phyloP scores from a whole-genome alignment of 1,140 invertebrate species.

The Drosophila ironensis region DNA sequence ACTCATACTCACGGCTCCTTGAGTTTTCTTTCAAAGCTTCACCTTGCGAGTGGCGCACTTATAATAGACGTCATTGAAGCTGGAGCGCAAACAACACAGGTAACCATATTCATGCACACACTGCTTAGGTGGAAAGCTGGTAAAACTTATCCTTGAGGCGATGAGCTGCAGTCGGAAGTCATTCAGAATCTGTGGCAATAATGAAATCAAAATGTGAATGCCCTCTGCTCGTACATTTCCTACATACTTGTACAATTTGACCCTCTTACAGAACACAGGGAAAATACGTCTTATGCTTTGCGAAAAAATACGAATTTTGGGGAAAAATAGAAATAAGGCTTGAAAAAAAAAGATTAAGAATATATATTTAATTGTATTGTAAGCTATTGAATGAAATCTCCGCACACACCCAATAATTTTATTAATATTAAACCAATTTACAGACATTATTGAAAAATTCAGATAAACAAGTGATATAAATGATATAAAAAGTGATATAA shows the following conservation, averaged over 20 bases:
- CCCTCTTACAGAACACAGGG: constrained; percentile 44
- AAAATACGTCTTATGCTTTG: too few species aligned
- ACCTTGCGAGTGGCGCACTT: constrained; percentile 51
- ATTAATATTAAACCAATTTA: too few species aligned
- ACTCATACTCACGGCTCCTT: constrained; percentile 31
- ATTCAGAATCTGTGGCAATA: constrained; percentile 46
- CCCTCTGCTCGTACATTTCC: constrained; percentile 80
- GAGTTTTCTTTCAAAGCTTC: constrained; percentile 48
- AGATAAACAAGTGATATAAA: too few species aligned
- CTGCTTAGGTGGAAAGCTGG: constrained; percentile 30
- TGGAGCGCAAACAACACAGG: background rate
- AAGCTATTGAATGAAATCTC: too few species aligned
- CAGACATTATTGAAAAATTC: too few species aligned
- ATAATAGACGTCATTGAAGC: constrained; percentile 37
- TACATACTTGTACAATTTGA: constrained; percentile 71
- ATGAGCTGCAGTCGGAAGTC: constrained; percentile 64
- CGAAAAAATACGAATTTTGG: too few species aligned
- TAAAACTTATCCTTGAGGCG: constrained; percentile 28
- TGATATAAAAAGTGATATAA: too few species aligned
- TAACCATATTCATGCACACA: constrained; percentile 7
- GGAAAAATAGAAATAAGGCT: too few species aligned
- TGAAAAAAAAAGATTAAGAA: too few species aligned
- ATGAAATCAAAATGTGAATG: constrained; percentile 79
- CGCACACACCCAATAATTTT: too few species aligned
- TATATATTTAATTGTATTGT: too few species aligned